Evolutionary conservation across 1,140 invertebrate species (phyloP), one percentile per base, ranked within the genome.

Genomic region (Laupala kohalensis): DNA sequence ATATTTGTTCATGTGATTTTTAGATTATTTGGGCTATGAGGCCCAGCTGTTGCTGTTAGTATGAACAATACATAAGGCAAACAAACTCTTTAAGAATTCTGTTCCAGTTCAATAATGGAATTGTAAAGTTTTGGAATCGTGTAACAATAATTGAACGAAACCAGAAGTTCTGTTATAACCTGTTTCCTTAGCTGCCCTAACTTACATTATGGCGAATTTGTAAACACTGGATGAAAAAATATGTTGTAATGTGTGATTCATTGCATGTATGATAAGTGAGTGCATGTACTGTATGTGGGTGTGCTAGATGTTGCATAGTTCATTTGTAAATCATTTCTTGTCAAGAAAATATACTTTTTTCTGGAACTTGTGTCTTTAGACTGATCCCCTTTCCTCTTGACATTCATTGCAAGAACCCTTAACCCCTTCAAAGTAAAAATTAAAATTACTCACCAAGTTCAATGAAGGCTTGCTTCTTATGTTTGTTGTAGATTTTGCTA

Each of bases 311-410:
- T 78, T 80, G 80, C 79, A 80, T 78, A 81, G 79, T 82, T 83
- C 78, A 84, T 84, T 84, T 84, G 82, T 84, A 84, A 82, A 83
- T 82, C 80, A 81, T 80, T 84, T 83, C 79, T 84, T 81, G 80
- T 81, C 81, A 77, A 80, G 78, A 78, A 78, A 79, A 82, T 81
- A 82, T 78, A 81, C 78, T 82, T 78, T 83, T 84, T 83, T 68
- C 37, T 72, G 24, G 23, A 25, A n/a, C 13, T 64, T 64, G 25
- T 27, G 26, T 37, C 4, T 71, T 70, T 66, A 12, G 9, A 64
- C 23, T 2, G 15, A 15, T 13, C 27, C 27, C 24, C 29, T 4
- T 37, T 12, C 29, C 29, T 68, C 4, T 3, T 66, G 19, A 12
- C 27, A 12, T 26, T 6, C 25, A 66, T 1, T 66, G n/a, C n/a